These are phyloP conservation scores for Polypedilum pembai DNA, from an alignment of 1,140 invertebrate genomes.

Conservation along the genomic window DNA sequence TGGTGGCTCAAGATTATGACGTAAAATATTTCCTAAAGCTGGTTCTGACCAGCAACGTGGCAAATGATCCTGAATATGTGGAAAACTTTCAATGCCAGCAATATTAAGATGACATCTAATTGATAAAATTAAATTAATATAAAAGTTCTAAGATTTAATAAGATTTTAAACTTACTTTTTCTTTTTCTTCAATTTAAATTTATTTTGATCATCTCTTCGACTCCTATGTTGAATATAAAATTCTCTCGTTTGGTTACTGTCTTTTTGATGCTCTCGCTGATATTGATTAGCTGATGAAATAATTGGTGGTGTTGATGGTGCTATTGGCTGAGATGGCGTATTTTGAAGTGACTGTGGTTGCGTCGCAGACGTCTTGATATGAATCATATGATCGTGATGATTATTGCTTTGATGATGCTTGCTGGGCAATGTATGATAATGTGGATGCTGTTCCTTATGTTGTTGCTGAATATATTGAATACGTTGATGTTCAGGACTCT, in stretches of 20 bases:
- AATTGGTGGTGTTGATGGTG: not conserved
- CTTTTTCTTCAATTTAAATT: not conserved
- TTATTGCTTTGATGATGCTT: conserved; percentile 28
- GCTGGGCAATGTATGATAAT: conserved; percentile 14
- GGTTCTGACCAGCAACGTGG: conserved; percentile 72
- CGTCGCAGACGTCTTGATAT: not conserved
- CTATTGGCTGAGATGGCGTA: not conserved
- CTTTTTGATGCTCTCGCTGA: not conserved
- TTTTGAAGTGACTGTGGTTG: not conserved
- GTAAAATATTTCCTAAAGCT: conserved; percentile 48
- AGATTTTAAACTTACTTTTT: conserved; percentile 10
- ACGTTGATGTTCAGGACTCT: conserved; percentile 34
- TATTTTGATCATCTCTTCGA: not conserved
- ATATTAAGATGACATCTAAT: conserved; percentile 54
- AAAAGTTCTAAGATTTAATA: not conserved
- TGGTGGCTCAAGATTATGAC: conserved; percentile 53
- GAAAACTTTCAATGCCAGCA: conserved; percentile 59
- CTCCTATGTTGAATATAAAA: conserved; percentile 10
- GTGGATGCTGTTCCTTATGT: conserved; percentile 14
- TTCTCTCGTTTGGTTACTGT: not conserved
- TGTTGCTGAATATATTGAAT: conserved; percentile 5
- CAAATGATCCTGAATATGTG: conserved; percentile 55
- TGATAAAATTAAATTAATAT: not conserved
- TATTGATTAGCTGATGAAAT: not conserved
- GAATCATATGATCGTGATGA: not conserved